Conservation (phyloP, 2,113 vertebrate species). For the Nycticryphes semicollaris region DNA sequence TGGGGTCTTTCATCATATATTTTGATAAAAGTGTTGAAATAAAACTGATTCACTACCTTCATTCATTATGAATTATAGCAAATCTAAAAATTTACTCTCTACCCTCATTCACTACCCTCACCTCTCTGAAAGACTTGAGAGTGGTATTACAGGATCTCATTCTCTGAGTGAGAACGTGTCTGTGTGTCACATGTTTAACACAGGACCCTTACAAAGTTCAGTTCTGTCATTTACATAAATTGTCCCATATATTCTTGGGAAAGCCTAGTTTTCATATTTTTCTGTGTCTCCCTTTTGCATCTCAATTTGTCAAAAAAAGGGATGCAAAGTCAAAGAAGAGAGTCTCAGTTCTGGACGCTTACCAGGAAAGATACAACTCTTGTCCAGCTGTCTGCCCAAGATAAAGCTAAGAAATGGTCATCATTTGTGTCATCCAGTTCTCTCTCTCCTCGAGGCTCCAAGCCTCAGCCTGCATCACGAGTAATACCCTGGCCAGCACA, state of each 20-base stretch:
- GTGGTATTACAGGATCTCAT: background rate
- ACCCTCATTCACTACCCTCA: background rate
- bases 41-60: background rate
- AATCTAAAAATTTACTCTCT: background rate
- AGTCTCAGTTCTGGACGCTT: background rate
- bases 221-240: background rate
- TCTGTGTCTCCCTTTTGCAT: background rate
- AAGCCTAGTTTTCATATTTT: background rate
- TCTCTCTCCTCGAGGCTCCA: background rate
- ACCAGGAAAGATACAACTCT: background rate
- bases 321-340: background rate
- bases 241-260: background rate
- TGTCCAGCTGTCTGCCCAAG: background rate
- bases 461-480: background rate
- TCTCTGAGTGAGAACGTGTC: background rate
- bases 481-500: background rate
- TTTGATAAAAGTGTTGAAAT: background rate
- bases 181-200: accelerated
- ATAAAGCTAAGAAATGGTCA: background rate
- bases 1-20: background rate
- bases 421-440: background rate
- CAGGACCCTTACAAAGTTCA: accelerated
- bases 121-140: background rate
- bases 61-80: background rate
- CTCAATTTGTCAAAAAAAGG: background rate